A percentile compares a stretch with the other conserved stretches of the same genome.
phyloP scores from a whole-genome alignment of 2,113 vertebrate species.

The Cyanoderma ruficeps region DNA sequence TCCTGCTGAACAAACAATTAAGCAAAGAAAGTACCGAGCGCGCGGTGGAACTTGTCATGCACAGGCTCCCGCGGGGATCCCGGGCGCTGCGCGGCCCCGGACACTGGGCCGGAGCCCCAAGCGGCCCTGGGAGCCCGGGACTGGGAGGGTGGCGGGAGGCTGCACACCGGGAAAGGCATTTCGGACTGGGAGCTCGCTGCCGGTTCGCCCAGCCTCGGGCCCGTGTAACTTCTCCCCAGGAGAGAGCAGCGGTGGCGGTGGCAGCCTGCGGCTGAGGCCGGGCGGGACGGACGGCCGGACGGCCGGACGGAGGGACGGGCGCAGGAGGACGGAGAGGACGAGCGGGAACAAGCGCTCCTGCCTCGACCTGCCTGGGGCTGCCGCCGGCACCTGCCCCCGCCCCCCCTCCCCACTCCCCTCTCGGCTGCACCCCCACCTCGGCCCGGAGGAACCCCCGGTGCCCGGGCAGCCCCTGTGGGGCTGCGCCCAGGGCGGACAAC shows the following conservation, averaged over 20 bases:
- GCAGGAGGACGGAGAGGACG: not conserved
- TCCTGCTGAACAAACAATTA: constrained; percentile 52
- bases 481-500: not conserved
- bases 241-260: not conserved
- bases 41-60: not conserved
- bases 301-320: not conserved
- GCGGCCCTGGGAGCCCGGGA: not conserved
- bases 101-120: not conserved
- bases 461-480: not conserved
- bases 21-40: not conserved
- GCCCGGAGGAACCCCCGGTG: not conserved
- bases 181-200: not conserved
- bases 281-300: not conserved
- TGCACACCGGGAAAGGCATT: not conserved
- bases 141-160: not conserved
- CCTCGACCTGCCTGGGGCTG: not conserved
- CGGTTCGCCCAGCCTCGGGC: not conserved
- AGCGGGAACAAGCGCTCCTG: not conserved
- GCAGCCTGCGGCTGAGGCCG: not conserved
- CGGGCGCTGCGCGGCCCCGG: not conserved
- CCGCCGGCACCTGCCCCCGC: not conserved
- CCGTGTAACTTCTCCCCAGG: not conserved
- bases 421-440: too few relatives aligned
- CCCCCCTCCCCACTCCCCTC: not conserved
- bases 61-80: not conserved